Evolutionary conservation across 1,140 invertebrate species (phyloP).

Genomic region (Aphaenogaster ashmeadi): DNA sequence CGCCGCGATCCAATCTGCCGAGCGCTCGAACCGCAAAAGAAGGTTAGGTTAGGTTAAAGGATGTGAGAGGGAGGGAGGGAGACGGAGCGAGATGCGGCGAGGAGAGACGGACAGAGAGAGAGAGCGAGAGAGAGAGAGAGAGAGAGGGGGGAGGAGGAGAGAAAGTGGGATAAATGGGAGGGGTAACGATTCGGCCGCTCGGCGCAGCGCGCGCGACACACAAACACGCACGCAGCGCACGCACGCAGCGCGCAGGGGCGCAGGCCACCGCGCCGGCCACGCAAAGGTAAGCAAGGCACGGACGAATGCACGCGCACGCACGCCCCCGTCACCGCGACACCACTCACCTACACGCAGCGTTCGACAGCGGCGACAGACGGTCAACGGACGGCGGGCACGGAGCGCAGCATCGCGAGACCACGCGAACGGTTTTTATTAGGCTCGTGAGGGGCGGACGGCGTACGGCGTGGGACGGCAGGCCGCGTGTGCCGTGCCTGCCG

Average conservation of each 20-base stretch:
- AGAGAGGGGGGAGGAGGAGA: background rate
- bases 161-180: background rate
- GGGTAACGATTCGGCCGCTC: conserved; percentile 35
- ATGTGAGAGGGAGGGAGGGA: background rate
- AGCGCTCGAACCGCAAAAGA: conserved; percentile 28
- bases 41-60: conserved; percentile 46
- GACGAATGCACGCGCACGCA: background rate
- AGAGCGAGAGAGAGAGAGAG: background rate
- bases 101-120: conserved; percentile 11
- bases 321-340: background rate
- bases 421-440: conserved; percentile 5
- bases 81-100: background rate
- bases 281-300: background rate
- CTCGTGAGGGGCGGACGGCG: conserved; percentile 61
- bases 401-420: conserved; percentile 10
- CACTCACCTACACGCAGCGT: background rate
- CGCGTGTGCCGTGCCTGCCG: conserved; percentile 51
- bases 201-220: conserved; percentile 26
- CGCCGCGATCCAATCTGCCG: conserved; percentile 20
- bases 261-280: background rate
- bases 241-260: background rate
- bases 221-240: background rate
- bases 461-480: conserved; percentile 41
- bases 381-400: background rate
- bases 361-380: background rate